Evolutionary conservation across 2,113 vertebrate species (phyloP).

Genomic region (Prionailurus bengalensis): DNA sequence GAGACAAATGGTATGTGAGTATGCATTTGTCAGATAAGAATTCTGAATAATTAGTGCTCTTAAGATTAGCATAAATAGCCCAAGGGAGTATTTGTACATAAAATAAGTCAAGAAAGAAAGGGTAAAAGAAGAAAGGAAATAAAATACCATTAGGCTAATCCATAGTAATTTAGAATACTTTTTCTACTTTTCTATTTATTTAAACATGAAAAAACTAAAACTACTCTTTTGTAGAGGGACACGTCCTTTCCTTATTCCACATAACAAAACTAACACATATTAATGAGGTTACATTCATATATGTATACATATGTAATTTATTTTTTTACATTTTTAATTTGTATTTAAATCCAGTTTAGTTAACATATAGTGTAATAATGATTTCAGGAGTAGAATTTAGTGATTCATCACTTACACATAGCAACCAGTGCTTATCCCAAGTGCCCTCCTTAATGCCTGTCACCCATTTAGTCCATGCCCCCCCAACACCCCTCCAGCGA

Average conservation of each 20-base stretch:
- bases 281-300: constrained; percentile 17
- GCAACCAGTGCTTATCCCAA: no score
- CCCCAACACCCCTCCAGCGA: no score
- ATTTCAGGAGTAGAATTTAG: no score
- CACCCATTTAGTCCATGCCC: no score
- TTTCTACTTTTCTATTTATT: neutral
- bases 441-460: no score
- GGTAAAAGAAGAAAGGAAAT: constrained; percentile 43
- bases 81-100: constrained; percentile 63
- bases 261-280: neutral
- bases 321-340: no score
- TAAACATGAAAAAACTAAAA: neutral
- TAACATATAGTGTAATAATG: no score
- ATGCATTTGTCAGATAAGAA: constrained; percentile 86
- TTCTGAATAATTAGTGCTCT: constrained; percentile 84
- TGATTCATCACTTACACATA: no score
- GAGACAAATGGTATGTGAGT: constrained; percentile 82
- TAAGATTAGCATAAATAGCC: constrained; percentile 80
- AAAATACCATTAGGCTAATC: neutral
- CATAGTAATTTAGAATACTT: constrained; percentile 2
- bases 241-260: neutral
- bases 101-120: constrained; percentile 49
- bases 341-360: no score
- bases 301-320: neutral
- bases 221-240: neutral